Evolutionary conservation across 23 tunicate genomes (phyloP), one percentile per base, ranked within the genome.

Genomic region (Trididemnum nubilum): DNA sequence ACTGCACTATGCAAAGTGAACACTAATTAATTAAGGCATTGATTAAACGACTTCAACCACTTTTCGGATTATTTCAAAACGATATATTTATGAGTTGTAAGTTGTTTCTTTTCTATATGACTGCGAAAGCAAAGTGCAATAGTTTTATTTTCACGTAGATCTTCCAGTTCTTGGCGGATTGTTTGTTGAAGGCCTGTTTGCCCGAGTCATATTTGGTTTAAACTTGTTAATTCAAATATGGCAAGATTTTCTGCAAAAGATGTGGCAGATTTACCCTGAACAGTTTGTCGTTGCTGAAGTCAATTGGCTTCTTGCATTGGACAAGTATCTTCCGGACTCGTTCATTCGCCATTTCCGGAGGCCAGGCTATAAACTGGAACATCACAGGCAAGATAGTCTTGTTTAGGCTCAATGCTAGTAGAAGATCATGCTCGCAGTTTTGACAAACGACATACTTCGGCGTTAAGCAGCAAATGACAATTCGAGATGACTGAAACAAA

Each of bases 231-330:
- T 3, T 22, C 28, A 73, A 37, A 39, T 73, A n/a, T 2, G 58
- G 76, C 76, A 71, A 76, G 36, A 88, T 80, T 65, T 51, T 82
- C 18, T 88, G 82, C 57, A 86, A 73, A 19, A 88, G 54, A 33
- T 40, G 51, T 15, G 82, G 81, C 70, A 88, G 76, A 76, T 88
- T 88, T 0, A 87, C 80, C n/a, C 65, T 67, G 36, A 84, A 88
- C n/a, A 88, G 78, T 73, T 88, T 88, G 59, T 88, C 86, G 44
- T 60, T 88, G 86, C 92, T 88, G 61, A 88, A 60, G 78, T 88
- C 92, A 25, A 88, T 79, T 26, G 92, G 92, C 44, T 61, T 81
- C 29, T 87, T 79, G 2, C 71, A 79, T 5, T 67, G 86, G 0
- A 74, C 85, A 71, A 88, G 78, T 27, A 88, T 75, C 31, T 70